phyloP scores from a whole-genome alignment of 2,888 invertebrate species.

The Dolichopus griseipennis region DNA sequence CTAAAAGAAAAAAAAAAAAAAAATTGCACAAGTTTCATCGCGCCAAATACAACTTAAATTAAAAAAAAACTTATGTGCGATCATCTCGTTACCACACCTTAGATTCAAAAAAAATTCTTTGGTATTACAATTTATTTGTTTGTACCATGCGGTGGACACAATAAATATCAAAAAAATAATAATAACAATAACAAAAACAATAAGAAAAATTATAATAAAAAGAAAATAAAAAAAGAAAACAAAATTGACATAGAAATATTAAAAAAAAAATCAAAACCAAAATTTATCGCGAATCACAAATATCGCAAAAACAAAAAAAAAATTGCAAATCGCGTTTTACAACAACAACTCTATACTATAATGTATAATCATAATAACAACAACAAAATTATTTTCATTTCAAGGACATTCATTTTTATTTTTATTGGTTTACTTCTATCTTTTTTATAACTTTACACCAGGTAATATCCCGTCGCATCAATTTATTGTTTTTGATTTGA shows the following conservation, averaged over 20 bases:
- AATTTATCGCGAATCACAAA: background rate
- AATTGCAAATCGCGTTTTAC: background rate
- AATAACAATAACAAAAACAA: background rate
- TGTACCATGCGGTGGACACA: background rate
- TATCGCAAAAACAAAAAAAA: background rate
- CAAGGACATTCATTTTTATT: background rate
- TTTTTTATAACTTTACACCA: too few relatives aligned
- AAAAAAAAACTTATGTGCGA: background rate
- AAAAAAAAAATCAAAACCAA: too few relatives aligned
- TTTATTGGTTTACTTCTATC: background rate
- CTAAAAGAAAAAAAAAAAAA: background rate
- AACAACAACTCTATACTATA: too few relatives aligned
- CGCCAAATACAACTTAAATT: background rate
- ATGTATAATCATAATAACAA: too few relatives aligned
- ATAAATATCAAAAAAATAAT: background rate
- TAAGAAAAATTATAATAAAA: background rate
- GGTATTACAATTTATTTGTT: background rate
- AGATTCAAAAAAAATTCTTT: background rate
- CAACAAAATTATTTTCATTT: background rate
- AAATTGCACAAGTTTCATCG: background rate
- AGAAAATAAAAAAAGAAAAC: background rate
- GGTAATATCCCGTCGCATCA: constrained; percentile 1
- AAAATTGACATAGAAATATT: too few relatives aligned
- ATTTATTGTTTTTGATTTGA: constrained; percentile 5
- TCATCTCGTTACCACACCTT: background rate